Base-by-base conservation (phyloP, 2,113 vertebrate genomes). In the Chionis minor region DNA sequence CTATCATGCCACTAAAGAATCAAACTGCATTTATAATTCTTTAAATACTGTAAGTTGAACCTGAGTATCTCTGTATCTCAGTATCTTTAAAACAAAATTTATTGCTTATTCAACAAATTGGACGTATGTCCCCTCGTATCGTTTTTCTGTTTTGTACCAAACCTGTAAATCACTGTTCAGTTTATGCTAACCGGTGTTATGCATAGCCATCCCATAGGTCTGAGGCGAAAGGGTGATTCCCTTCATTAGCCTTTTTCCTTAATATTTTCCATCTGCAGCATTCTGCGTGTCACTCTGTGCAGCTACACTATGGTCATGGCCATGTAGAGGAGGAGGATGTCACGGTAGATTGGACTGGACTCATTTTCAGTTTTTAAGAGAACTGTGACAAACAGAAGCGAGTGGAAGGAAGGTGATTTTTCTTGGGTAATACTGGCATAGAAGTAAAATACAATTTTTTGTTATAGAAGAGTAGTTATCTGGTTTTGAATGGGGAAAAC, bases 121-220 rank as follows among this genome's bases (percentile, higher is more conserved):
- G 28, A 54, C 52, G 63, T 49, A 30, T 59, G 22, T 52, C 14
- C 12, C 8, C 8, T 61, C 9, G 22, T 66, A 24, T 35, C 9
- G 33, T 67, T 72, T 51, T 44, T 15, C 6, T 55, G 6, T 49
- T 61, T 61, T 44, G 20, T 59, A 54, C 28, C 20, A 67, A 83
- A 56, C 12, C 10, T 79, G 28, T 78, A 33, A 42, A 66, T 59
- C 26, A 40, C 5, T 17, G 4, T 77, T 45, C 33, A 28, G 17
- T 52, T 62, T 38, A 38, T 70, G 42, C 23, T 54, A 45, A 42
- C 24, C 28, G 40, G 12, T 42, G 6, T 45, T 45, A 52, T 51
- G 5, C 9, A 14, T 59, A 51, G 10, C 23, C 5, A 21, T 63
- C 35, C 28, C 0, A 0, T 13, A 40, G 12, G 38, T 58, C 54